phyloP scores from a whole-genome alignment of 92 coral and sea anemone species.

The Virgularia gustaviana region DNA sequence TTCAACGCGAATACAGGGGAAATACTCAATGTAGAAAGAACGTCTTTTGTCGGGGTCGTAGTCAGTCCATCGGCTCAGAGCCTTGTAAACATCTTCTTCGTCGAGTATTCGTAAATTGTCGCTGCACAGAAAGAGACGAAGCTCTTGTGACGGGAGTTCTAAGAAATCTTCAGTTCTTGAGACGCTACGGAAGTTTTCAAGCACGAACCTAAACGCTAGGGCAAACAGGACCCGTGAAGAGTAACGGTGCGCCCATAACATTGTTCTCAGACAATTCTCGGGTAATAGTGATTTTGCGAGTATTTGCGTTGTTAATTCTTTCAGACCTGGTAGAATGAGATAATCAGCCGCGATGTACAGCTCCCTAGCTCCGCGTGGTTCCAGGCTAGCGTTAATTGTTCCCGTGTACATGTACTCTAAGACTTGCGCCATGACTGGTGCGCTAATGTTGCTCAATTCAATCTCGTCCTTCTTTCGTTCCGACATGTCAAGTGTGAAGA shows the following conservation, averaged over 20 bases:
- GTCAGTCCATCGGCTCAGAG: constrained; percentile 23
- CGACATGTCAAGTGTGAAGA: constrained; percentile 27
- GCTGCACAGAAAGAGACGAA: constrained; percentile 5
- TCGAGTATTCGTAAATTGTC: constrained; percentile 4
- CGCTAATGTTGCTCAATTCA: constrained; percentile 11
- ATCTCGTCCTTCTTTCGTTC: constrained; percentile 10
- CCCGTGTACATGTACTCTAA: constrained; percentile 29
- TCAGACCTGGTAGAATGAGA: constrained; percentile 21
- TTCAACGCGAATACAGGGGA: constrained; percentile 1
- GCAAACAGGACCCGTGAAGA: constrained; percentile 11
- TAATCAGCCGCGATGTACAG: constrained; percentile 31
- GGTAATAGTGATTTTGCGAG: constrained; percentile 19
- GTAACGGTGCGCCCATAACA: constrained; percentile 18
- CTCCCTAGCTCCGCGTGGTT: constrained; percentile 10
- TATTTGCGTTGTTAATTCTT: not conserved
- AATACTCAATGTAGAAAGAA: constrained; percentile 3
- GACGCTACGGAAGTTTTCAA: constrained; percentile 24
- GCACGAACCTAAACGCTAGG: constrained; percentile 21
- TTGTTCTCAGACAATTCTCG: constrained; percentile 24
- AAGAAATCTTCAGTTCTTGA: constrained; percentile 25
- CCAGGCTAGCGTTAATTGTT: not conserved
- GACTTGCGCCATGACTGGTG: constrained; percentile 16
- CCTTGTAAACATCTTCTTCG: constrained; percentile 36
- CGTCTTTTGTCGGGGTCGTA: constrained; percentile 7
- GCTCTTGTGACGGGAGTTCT: not conserved